Evolutionary conservation across 2,113 vertebrate genomes (phyloP).

Genomic region (Ondatra zibethicus): DNA sequence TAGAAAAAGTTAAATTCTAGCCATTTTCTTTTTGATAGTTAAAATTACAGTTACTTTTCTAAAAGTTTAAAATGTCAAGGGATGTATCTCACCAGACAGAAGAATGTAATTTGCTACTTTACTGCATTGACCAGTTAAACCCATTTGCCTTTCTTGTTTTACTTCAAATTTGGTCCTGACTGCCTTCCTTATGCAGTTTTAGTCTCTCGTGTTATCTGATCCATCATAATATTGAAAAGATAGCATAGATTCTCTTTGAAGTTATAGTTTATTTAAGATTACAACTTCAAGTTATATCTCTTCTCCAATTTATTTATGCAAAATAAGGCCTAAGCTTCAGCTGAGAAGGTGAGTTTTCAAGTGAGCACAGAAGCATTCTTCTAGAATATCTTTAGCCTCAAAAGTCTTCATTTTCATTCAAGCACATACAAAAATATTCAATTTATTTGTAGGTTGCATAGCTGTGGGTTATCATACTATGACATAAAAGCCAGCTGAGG

Average conservation of each 20-base stretch:
- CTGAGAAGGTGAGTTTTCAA: not conserved
- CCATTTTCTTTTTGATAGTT: not conserved
- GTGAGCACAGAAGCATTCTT: not conserved
- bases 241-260: constrained; percentile 39
- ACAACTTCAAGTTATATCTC: constrained; percentile 38
- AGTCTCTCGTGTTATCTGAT: constrained; percentile 35
- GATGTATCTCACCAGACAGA: not conserved
- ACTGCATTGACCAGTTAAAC: not conserved
- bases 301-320: not conserved
- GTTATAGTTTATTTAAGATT: constrained; percentile 43
- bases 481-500: constrained; percentile 49
- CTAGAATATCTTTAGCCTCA: not conserved
- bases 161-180: constrained; percentile 21
- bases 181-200: constrained; percentile 51
- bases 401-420: constrained; percentile 18
- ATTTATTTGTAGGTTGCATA: not conserved
- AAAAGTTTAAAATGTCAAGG: constrained; percentile 10
- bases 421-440: not conserved
- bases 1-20: constrained; percentile 44
- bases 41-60: not conserved
- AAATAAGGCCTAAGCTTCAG: constrained; percentile 24
- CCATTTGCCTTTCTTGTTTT: constrained; percentile 18
- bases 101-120: not conserved
- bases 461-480: not conserved
- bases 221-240: constrained; percentile 10